Conservation (phyloP, 1,140 invertebrate genomes). For the Papilio helenus region DNA sequence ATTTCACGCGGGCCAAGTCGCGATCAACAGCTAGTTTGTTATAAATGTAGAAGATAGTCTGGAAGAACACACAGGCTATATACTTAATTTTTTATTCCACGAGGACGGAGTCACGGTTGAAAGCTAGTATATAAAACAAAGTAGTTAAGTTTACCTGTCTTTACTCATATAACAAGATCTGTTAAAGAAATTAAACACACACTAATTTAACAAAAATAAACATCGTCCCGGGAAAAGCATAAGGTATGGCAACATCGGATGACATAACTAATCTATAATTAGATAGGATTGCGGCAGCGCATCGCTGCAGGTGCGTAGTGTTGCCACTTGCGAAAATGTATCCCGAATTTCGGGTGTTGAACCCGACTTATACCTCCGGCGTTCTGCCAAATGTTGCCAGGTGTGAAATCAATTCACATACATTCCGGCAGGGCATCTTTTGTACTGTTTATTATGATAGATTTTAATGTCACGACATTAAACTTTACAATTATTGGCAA, state of each 20-base stretch:
- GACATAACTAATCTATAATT: constrained; percentile 35
- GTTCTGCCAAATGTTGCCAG: constrained; percentile 25
- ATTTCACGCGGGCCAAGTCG: too few species aligned
- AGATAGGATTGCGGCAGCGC: constrained; percentile 31
- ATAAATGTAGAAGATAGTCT: too few species aligned
- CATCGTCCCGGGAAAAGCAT: constrained; percentile 19
- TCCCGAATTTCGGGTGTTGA: constrained; percentile 32
- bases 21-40: too few species aligned
- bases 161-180: too few species aligned
- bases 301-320: constrained; percentile 30
- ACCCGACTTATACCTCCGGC: constrained; percentile 28
- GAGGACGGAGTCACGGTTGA: too few species aligned
- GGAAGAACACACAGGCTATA: too few species aligned
- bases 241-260: constrained; percentile 21
- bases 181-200: not conserved
- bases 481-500: not conserved
- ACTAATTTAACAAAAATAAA: constrained; percentile 9
- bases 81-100: too few species aligned
- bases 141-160: too few species aligned
- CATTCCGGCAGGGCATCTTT: constrained; percentile 28
- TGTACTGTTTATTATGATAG: constrained; percentile 16
- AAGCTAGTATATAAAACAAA: too few species aligned
- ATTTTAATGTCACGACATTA: constrained; percentile 24
- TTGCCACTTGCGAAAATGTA: constrained; percentile 36
- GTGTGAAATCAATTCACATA: constrained; percentile 20